Percentiles rank a stretch among this genome's conserved stretches.
Conservation (phyloP, 1,140 invertebrate species). For the Drosophila nebulosa region DNA sequence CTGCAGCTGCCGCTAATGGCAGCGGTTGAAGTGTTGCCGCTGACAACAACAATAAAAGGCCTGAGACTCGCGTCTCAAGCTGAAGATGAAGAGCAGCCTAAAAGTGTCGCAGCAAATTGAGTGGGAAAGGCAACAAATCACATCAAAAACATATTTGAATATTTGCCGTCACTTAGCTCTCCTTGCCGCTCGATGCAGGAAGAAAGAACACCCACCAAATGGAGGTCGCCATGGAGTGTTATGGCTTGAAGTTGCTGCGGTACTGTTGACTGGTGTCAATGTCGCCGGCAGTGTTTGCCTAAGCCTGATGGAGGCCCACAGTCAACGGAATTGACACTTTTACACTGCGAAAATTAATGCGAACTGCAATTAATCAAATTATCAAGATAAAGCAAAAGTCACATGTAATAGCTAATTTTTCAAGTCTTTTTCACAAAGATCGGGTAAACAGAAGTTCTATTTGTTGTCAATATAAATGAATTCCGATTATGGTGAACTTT, state of each 20-base stretch:
- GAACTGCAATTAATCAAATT: background rate
- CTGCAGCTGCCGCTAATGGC: conserved; percentile 61
- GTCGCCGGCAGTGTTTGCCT: conserved; percentile 68
- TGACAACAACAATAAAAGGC: conserved; percentile 39
- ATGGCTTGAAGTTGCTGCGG: conserved; percentile 3
- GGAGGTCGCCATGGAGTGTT: conserved; percentile 7
- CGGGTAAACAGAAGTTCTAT: too few relatives aligned
- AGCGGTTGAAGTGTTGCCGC: conserved; percentile 56
- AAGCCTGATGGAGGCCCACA: conserved; percentile 45
- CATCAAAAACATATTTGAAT: conserved; percentile 80
- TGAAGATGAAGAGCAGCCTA: conserved; percentile 44
- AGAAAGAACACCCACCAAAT: conserved; percentile 12
- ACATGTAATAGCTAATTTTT: too few relatives aligned
- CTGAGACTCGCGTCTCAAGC: background rate
- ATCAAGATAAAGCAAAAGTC: too few relatives aligned
- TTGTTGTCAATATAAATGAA: too few relatives aligned
- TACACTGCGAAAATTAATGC: conserved; percentile 16
- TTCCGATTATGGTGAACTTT: too few relatives aligned
- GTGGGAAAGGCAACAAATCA: conserved; percentile 72
- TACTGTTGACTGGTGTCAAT: conserved; percentile 50
- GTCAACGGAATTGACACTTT: conserved; percentile 52
- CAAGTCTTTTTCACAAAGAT: too few relatives aligned
- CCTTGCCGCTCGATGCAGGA: background rate
- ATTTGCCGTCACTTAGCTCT: conserved; percentile 78
- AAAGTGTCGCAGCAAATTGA: conserved; percentile 63